Evolutionary conservation across 1,140 invertebrate species (phyloP), one percentile per base, ranked within the genome.

Genomic region (Antheraea mylitta): DNA sequence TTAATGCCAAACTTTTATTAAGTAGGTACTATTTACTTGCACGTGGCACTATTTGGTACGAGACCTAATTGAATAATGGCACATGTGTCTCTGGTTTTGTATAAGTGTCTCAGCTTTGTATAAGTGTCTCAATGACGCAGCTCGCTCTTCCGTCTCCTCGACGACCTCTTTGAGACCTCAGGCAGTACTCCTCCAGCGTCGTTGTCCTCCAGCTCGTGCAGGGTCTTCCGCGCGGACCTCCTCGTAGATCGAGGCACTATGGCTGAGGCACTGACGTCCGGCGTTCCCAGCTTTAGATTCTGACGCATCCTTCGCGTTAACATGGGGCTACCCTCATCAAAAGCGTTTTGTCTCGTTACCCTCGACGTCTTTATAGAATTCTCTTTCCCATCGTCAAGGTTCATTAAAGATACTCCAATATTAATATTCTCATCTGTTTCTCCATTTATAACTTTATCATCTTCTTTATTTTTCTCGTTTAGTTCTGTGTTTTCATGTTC

Each of bases 231-330:
- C 18, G 75, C 80, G 3, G 73, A 71, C 70, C 37, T 66, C 58
- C 68, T 9, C 11, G 13, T 74, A 68, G 67, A 16, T 9, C 18
- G 59, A 9, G 18, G 5, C 3, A 8, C 61, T 36, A n/a, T 37
- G 10, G 5, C 38, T 18, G 42, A 9, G 18, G 8, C 42, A n/a
- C 16, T 11, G n/a, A 74, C 66, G 5, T 16, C 45, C 9, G 11
- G 11, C 9, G 45, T 53, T 13, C 9, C 45, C 16, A 73, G 75
- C 10, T 74, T 69, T 1, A 75, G 30, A 62, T 78, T 83, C 73
- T 83, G 83, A 8, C 83, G 66, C 7, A 79, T 74, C 58, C 83
- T 89, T 58, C 85, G 73, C 0, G 85, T 89, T 73, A 81, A 73
- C 0, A 84, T 76, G 0, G 80, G 80, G 64, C 76, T 82, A 19